Percentiles rank a stretch among this genome's conserved stretches.
Conservation (phyloP, 2,113 vertebrate species). For the Pongo abelii region DNA sequence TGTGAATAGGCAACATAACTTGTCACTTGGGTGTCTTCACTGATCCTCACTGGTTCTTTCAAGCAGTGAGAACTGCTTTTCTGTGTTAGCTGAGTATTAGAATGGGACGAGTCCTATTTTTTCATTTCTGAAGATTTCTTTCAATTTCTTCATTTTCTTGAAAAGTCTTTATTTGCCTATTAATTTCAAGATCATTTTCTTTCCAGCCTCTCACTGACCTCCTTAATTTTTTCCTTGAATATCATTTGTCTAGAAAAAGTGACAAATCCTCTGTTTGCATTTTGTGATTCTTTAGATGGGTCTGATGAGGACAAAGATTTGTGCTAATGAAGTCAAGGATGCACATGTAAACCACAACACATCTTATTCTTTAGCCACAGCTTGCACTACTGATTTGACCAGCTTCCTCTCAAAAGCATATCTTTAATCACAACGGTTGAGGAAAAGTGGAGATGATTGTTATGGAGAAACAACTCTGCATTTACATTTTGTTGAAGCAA, state of each 20-base stretch:
- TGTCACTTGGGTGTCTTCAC: not conserved
- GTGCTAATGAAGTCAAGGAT: slow-evolving; percentile 16
- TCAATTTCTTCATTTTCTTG: slow-evolving; percentile 5
- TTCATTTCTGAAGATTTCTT: slow-evolving; percentile 24
- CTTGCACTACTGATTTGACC: not conserved
- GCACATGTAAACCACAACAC: not conserved
- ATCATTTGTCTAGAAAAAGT: not conserved
- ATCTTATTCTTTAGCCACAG: not conserved
- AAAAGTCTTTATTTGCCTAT: slow-evolving; percentile 20
- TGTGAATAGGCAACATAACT: not conserved
- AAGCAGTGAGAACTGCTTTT: not conserved
- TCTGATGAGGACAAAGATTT: not conserved
- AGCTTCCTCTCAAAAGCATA: not conserved
- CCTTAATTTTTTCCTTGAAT: not conserved
- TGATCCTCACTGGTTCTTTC: not conserved
- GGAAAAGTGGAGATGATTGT: not conserved
- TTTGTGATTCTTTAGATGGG: slow-evolving; percentile 7
- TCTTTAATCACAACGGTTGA: not conserved
- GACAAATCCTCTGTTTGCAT: not conserved
- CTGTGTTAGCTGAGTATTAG: not conserved
- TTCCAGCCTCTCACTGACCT: not conserved
- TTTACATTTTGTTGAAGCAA: slow-evolving; percentile 32
- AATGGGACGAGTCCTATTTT: not conserved
- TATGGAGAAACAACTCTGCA: not conserved
- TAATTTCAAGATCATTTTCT: slow-evolving; percentile 50